phyloP scores from a whole-genome alignment of 2,113 vertebrate species.

The Fregata magnificens region DNA sequence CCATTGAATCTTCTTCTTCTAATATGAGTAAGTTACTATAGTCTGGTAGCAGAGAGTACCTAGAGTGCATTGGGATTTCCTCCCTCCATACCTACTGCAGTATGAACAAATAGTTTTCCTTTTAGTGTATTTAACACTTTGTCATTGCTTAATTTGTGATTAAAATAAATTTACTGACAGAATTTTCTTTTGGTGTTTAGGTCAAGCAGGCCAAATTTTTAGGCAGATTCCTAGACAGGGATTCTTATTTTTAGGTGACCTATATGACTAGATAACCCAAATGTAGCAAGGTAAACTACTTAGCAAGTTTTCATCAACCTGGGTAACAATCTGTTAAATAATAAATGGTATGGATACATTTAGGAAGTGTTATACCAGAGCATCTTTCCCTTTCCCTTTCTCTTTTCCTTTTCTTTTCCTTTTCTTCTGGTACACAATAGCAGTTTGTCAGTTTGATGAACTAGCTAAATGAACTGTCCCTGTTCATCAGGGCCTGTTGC shows the following conservation, averaged over 20 bases:
- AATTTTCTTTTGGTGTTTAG: background rate
- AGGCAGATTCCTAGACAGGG: background rate
- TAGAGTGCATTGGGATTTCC: accelerated
- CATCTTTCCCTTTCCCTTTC: background rate
- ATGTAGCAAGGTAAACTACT: background rate
- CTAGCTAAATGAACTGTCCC: background rate
- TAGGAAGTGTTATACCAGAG: background rate
- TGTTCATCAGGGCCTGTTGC: background rate
- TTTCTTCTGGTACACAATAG: background rate
- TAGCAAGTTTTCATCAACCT: background rate
- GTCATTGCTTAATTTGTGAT: background rate
- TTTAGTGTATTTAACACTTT: background rate
- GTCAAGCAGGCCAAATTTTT: background rate
- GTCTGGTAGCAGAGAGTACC: background rate
- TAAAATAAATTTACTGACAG: background rate
- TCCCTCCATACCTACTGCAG: background rate
- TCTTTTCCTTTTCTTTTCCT: background rate
- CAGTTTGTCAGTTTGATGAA: background rate
- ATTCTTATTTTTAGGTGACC: background rate
- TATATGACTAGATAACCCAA: background rate
- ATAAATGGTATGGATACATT: background rate
- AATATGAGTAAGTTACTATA: background rate
- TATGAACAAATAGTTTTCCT: background rate
- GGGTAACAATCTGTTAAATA: background rate
- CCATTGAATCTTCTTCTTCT: background rate